A percentile compares a stretch with the other conserved stretches of the same genome.
These are phyloP conservation scores for Phalera bucephala DNA, from an alignment of 2,888 invertebrate genomes.

Conservation along the genomic window DNA sequence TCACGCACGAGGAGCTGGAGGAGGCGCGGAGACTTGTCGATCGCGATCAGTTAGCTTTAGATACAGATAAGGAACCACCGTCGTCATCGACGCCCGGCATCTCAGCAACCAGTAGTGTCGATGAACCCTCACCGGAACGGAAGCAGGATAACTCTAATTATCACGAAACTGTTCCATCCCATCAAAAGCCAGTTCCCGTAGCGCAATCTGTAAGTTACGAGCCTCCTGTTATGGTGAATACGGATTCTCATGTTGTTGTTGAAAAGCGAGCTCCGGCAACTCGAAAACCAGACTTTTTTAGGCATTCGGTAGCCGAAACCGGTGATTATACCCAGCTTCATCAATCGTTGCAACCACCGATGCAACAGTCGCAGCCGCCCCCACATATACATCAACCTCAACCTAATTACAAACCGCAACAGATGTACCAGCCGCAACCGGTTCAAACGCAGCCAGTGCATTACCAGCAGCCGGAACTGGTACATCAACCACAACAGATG, in stretches of 20 bases:
- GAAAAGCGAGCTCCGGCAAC: constrained; percentile 52
- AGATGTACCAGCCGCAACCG: constrained; percentile 3
- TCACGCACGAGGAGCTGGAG: constrained; percentile 90
- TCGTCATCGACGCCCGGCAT: constrained; percentile 48
- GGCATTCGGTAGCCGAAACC: constrained; percentile 68
- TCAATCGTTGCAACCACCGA: constrained; percentile 9
- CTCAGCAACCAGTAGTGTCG: constrained; percentile 27
- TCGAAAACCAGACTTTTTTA: constrained; percentile 60
- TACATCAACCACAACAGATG: constrained; percentile 16
- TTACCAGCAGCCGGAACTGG: constrained; percentile 16
- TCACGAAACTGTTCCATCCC: constrained; percentile 52
- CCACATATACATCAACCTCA: too few species aligned
- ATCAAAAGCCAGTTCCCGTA: constrained; percentile 47
- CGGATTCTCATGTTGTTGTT: constrained; percentile 49
- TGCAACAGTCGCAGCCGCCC: constrained; percentile 6
- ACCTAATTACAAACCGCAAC: background rate
- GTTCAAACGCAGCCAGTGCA: constrained; percentile 12
- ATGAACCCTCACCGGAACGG: constrained; percentile 57
- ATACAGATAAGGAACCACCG: constrained; percentile 37
- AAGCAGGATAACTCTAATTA: constrained; percentile 50
- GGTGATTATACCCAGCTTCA: constrained; percentile 12
- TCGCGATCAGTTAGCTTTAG: constrained; percentile 52
- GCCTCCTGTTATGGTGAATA: constrained; percentile 40
- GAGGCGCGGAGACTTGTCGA: constrained; percentile 90
- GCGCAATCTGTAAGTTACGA: constrained; percentile 55